These are phyloP conservation scores for Oreochromis grahami DNA, from an alignment of 2,797 vertebrate genomes.

Conservation along the genomic window DNA sequence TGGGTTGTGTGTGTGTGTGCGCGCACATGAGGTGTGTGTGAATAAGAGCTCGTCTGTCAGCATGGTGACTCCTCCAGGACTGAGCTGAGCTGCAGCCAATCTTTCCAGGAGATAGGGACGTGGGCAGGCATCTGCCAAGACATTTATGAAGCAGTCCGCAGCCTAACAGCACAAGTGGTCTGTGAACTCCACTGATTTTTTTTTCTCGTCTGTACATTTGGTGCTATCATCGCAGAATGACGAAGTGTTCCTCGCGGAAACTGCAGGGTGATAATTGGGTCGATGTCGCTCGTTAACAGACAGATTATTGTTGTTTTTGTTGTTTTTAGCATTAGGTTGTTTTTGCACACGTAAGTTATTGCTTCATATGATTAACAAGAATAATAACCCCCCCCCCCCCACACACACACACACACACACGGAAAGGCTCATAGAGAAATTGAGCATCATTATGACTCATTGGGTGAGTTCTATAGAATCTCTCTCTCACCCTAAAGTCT, in stretches of 20 bases:
- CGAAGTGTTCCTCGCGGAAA: conserved; percentile 19
- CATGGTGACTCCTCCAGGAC: conserved; percentile 39
- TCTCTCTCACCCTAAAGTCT: conserved; percentile 96
- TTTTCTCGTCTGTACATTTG: conserved; percentile 29
- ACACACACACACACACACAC: background rate
- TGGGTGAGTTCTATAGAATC: background rate
- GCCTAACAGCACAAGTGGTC: conserved; percentile 61
- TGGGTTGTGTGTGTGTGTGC: background rate
- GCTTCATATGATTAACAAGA: background rate
- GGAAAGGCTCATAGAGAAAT: background rate
- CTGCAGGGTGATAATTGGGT: conserved; percentile 54
- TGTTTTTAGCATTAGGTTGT: background rate
- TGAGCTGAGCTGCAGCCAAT: conserved; percentile 35
- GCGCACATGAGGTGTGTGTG: background rate
- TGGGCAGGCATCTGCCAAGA: conserved; percentile 57
- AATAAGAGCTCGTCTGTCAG: conserved; percentile 37
- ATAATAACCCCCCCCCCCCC: background rate
- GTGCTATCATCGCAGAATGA: conserved; percentile 17
- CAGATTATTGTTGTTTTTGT: background rate
- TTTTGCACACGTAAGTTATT: background rate
- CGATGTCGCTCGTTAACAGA: conserved; percentile 4
- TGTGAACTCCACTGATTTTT: conserved; percentile 49
- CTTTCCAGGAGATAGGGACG: conserved; percentile 47
- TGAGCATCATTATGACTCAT: background rate
- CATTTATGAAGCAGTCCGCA: conserved; percentile 46